Evolutionary conservation across 2,888 invertebrate species (phyloP).

Genomic region (Zhengitettix transpicula): DNA sequence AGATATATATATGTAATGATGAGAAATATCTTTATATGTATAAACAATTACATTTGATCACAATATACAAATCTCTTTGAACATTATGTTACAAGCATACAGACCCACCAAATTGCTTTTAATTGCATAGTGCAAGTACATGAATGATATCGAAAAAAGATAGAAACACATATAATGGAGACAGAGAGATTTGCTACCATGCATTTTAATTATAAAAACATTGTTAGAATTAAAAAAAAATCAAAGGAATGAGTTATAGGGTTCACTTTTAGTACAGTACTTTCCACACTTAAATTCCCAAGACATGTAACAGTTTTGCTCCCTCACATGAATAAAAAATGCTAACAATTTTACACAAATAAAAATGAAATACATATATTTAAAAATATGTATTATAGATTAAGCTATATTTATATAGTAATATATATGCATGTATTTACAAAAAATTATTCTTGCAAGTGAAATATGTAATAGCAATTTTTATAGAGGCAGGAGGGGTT

Average conservation of each 20-base stretch:
- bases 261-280: not conserved
- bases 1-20: not conserved
- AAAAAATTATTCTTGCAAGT: constrained; percentile 2
- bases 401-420: too few species aligned
- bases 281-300: too few species aligned
- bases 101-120: too few species aligned
- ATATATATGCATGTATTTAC: constrained; percentile 7
- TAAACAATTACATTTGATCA: not conserved
- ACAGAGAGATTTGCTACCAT: not conserved
- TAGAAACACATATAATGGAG: not conserved
- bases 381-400: constrained; percentile 2
- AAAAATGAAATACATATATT: constrained; percentile 2
- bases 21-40: not conserved
- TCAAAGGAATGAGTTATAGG: constrained; percentile 3
- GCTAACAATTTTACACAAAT: constrained; percentile 1
- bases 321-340: too few species aligned
- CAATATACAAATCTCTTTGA: not conserved
- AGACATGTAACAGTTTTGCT: too few species aligned
- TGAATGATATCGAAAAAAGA: not conserved
- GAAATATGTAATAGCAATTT: not conserved
- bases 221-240: not conserved
- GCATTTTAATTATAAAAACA: constrained; percentile 1
- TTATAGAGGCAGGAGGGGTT: not conserved
- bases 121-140: too few species aligned
- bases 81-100: too few species aligned